Evolutionary conservation across 2,888 invertebrate genomes (phyloP), one percentile per base, ranked within the genome.

Genomic region (Amblyteles armatorius): DNA sequence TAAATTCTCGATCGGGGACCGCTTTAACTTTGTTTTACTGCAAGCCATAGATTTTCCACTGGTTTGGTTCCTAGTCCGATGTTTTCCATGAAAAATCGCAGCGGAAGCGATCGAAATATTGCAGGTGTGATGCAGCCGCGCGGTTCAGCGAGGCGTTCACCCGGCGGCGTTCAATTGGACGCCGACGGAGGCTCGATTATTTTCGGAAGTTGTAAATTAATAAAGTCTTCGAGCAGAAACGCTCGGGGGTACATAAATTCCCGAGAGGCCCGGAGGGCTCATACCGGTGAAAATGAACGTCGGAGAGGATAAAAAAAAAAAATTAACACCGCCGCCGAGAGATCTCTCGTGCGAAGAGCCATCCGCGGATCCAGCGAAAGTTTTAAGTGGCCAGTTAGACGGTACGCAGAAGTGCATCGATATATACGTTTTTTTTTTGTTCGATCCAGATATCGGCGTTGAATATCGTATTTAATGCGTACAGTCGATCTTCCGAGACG

Each of bases 311-410:
- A 11, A 55, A 55, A n/a, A 50, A 55, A 55, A n/a, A 55, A 55
- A 55, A 0, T 55, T 6, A 55, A 55, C 19, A 19, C 55, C 9
- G 4, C 19, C 9, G 55, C 9, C 19, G 22, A 55, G 55, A 55
- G 55, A 22, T 9, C 22, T 55, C 55, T 55, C n/a, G 6, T 9
- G 9, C 22, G 19, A 1, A 16, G 72, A 22, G 36, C 26, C 26
- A 57, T 40, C 16, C 57, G 19, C 72, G 33, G 36, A 44, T 57
- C 57, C 55, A 9, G 72, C 19, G 72, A 72, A 72, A 72, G 72
- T 72, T 72, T 72, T 72, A 72, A 55, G 55, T 72, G 72, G 72
- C 16, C 57, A 55, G 72, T 55, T 57, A 57, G 19, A 11, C 22
- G 3, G 22, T 22, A 40, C 40, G 40, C 40, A 40, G 40, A 40